Base-by-base conservation (phyloP, 2,888 invertebrate genomes). In the Zaprionus bogoriensis region DNA sequence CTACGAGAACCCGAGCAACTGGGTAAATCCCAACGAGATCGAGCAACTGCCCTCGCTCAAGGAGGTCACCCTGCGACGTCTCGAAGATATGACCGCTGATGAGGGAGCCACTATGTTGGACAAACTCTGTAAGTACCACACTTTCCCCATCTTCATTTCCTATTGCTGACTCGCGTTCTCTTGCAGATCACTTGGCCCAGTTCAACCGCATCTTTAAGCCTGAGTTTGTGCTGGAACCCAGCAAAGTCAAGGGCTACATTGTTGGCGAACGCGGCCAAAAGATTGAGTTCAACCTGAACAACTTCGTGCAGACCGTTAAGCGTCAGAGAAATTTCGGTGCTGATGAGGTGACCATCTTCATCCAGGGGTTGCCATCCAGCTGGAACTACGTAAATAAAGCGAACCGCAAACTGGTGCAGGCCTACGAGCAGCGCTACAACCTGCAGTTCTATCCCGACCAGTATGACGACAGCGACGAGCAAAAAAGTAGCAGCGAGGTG, bases 341-440 rank as follows among this genome's bases (percentile, higher is more conserved):
- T 27, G 82, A 90, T 9, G 90, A 90, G 62, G 80, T 90, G 0
- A 89, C 90, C 63, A 79, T 90, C 44, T 87, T 85, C 69, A 84
- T 90, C 10, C 84, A 89, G 46, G 89, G 89, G 22, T 42, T 89
- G 39, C 88, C 89, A 48, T 67, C 81, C 30, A 62, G 44, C 22
- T 80, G 68, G 64, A 58, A 62, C 54, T 64, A 80, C 2, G 80
- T 77, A 6, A 59, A 62, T 20, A 89, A 90, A 67, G 88, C 89
- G 14, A 80, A 83, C 27, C 62, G 72, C 22, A 78, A 88, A 48
- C 22, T 90, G 30, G 68, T 90, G 9, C 55, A 89, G 25, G 89
- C 91, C 28, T 90, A 90, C 14, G 63, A 84, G 25, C 75, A 85
- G 47, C 89, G 90, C 6, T 89, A 89, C 67, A 80, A 87, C 36